These are phyloP conservation scores for Caenorhabditis drosophilae DNA, from an alignment of 2,888 invertebrate genomes.

Conservation along the genomic window DNA sequence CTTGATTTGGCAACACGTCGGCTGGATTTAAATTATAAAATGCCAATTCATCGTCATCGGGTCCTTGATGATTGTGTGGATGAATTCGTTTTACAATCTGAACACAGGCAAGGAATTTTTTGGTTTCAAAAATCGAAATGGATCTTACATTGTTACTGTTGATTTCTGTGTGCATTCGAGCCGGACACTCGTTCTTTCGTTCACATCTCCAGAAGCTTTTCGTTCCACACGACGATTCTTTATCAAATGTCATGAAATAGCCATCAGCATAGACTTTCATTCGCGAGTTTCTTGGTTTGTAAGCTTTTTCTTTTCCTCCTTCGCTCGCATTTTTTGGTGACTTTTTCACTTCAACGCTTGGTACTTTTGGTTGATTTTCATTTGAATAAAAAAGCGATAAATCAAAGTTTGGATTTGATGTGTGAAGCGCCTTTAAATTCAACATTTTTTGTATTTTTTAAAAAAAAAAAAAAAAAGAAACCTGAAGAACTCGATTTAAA, in stretches of 20 bases:
- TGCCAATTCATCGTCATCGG: constrained; percentile 21
- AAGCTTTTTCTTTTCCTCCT: constrained; percentile 4
- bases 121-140: not conserved
- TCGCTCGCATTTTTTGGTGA: not conserved
- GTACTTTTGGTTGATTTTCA: no score
- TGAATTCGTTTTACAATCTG: constrained; percentile 21
- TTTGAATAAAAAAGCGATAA: no score
- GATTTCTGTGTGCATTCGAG: constrained; percentile 44
- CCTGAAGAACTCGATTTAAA: not conserved
- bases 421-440: not conserved
- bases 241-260: constrained; percentile 40
- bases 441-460: no score
- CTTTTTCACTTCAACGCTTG: no score
- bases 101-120: not conserved
- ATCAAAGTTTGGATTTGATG: not conserved
- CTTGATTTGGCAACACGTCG: not conserved
- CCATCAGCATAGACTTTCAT: constrained; percentile 37
- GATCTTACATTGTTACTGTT: constrained; percentile 2
- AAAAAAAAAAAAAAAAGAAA: not conserved
- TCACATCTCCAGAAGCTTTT: constrained; percentile 42
- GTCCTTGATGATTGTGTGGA: constrained; percentile 22
- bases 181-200: constrained; percentile 37
- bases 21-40: constrained; percentile 10
- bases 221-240: constrained; percentile 28
- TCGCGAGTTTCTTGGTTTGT: constrained; percentile 24